A percentile compares a stretch with the other conserved stretches of the same genome.
Conservation (phyloP, 1,140 invertebrate species). For the Drosophila sp. region DNA sequence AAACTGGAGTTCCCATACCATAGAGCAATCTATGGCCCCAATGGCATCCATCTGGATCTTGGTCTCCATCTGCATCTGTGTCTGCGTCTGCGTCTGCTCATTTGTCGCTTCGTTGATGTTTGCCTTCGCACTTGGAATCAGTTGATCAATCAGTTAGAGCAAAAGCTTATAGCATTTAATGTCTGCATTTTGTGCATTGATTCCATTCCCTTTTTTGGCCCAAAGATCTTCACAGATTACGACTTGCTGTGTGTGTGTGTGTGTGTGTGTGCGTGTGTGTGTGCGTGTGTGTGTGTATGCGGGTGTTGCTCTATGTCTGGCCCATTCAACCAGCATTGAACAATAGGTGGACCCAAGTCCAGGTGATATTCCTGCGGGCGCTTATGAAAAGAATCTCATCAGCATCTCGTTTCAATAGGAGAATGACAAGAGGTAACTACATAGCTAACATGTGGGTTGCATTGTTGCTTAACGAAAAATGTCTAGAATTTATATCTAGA, state of each 20-base stretch:
- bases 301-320: constrained; percentile 34
- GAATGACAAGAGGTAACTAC: too few species aligned
- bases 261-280: not conserved
- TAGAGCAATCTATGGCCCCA: not conserved
- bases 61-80: not conserved
- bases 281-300: constrained; percentile 8
- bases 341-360: not conserved
- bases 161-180: constrained; percentile 29
- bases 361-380: constrained; percentile 3
- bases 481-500: not conserved
- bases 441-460: too few species aligned
- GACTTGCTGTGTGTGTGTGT: not conserved
- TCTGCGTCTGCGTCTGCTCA: constrained; percentile 52
- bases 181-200: constrained; percentile 46
- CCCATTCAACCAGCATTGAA: constrained; percentile 29
- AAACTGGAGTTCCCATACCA: not conserved
- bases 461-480: not conserved
- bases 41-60: not conserved
- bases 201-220: not conserved
- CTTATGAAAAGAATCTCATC: constrained; percentile 5
- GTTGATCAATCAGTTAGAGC: constrained; percentile 34
- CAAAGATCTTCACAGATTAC: constrained; percentile 13
- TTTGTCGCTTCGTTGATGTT: constrained; percentile 69
- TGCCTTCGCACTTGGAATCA: constrained; percentile 37
- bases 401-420: not conserved